Conservation (phyloP, 2,113 vertebrate species). For the Manacus vitellinus region DNA sequence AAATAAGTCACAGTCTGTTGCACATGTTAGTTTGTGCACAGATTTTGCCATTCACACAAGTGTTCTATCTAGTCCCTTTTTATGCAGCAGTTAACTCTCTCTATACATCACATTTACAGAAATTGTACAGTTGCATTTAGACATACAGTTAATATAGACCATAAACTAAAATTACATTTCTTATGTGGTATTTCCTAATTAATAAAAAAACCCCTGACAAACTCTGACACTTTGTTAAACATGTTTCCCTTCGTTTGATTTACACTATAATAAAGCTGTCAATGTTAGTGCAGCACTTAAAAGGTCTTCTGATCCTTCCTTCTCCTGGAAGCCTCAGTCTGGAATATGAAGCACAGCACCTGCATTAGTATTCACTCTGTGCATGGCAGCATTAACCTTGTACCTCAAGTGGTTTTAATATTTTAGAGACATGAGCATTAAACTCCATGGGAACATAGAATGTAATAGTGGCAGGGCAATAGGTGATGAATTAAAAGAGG, state of each 20-base stretch:
- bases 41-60: neutral
- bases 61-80: neutral
- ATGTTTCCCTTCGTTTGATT: neutral
- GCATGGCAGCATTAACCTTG: neutral
- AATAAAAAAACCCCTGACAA: rapidly evolving
- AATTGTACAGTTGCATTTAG: neutral
- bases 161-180: neutral
- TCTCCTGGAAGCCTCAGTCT: neutral
- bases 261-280: neutral
- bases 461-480: neutral
- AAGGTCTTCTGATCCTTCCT: neutral
- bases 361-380: neutral
- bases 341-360: neutral
- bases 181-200: neutral
- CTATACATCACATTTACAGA: neutral
- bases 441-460: slow-evolving; percentile 37
- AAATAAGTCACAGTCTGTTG: neutral
- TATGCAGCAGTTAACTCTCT: neutral
- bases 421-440: neutral
- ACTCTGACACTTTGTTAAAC: neutral
- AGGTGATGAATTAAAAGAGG: neutral
- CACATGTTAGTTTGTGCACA: neutral
- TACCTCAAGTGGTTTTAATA: slow-evolving; percentile 1
- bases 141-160: neutral
- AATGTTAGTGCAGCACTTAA: neutral